Evolutionary conservation across 1,140 invertebrate species (phyloP).

Genomic region (Psix sp.): DNA sequence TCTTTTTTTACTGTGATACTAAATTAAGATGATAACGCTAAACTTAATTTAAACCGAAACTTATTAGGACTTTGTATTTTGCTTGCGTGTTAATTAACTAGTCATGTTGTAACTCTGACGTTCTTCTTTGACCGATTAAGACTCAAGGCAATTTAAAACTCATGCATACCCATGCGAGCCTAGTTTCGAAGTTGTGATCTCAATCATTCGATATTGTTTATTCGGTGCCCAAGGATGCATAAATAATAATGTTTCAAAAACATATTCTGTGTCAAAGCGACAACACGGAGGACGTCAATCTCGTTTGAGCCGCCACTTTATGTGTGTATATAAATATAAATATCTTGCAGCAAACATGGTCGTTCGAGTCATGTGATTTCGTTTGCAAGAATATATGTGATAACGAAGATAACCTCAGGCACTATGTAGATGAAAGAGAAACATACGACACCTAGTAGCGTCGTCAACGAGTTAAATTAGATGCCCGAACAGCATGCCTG

Average conservation of each 20-base stretch:
- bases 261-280: constrained; percentile 49
- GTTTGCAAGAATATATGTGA: constrained; percentile 44
- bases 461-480: constrained; percentile 44
- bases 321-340: constrained; percentile 47
- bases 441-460: constrained; percentile 30
- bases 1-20: too few relatives aligned
- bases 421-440: constrained; percentile 49
- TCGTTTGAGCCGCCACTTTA: constrained; percentile 41
- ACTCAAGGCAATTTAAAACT: constrained; percentile 40
- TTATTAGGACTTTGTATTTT: too few relatives aligned
- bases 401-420: constrained; percentile 49
- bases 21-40: too few relatives aligned
- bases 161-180: constrained; percentile 43
- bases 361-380: constrained; percentile 45
- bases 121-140: too few relatives aligned
- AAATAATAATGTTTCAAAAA: constrained; percentile 53
- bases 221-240: constrained; percentile 43
- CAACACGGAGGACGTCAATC: constrained; percentile 33
- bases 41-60: too few relatives aligned
- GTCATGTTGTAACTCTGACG: too few relatives aligned
- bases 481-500: constrained; percentile 31
- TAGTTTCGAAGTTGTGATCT: constrained; percentile 30
- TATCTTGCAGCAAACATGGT: constrained; percentile 30
- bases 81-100: too few relatives aligned
- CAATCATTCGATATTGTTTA: constrained; percentile 37